A percentile compares a stretch with the other conserved stretches of the same genome.
These are phyloP conservation scores for Prolemur simus DNA, from an alignment of 2,113 vertebrate genomes.

Conservation along the genomic window DNA sequence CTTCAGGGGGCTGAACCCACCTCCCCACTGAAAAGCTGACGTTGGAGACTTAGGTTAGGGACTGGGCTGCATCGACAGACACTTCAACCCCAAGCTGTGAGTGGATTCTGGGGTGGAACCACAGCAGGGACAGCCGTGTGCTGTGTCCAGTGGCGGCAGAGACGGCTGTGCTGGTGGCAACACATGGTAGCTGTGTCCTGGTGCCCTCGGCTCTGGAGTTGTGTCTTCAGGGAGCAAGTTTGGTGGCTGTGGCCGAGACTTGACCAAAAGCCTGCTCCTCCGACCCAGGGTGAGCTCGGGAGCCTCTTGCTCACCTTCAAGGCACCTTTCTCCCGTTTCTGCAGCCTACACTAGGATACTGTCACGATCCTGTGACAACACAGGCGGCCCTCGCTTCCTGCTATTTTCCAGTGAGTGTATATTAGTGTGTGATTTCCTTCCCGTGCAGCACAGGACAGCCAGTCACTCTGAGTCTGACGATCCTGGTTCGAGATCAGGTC, in stretches of 20 bases:
- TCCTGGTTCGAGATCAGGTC: not conserved
- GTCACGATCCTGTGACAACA: not conserved
- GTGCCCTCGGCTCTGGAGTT: too few relatives aligned
- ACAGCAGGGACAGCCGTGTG: not conserved
- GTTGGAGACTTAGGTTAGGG: not conserved
- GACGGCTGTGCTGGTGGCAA: not conserved
- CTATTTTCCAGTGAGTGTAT: not conserved
- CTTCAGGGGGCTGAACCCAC: not conserved
- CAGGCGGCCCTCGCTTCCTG: too few relatives aligned
- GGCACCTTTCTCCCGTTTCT: not conserved
- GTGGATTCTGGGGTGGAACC: not conserved
- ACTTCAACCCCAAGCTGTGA: not conserved
- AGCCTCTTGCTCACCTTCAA: too few relatives aligned
- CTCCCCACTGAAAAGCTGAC: not conserved
- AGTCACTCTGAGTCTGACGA: not conserved
- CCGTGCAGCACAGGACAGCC: not conserved
- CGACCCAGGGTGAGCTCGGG: not conserved
- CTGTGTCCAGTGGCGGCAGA: not conserved
- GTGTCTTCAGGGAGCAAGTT: not conserved
- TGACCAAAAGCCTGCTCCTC: not conserved
- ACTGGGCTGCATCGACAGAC: not conserved
- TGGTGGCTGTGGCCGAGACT: too few relatives aligned
- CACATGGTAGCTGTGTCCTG: too few relatives aligned
- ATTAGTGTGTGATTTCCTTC: not conserved
- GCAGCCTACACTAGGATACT: not conserved